phyloP scores from a whole-genome alignment of 2,797 vertebrate genomes.

The Crossoptilon crossoptilon region DNA sequence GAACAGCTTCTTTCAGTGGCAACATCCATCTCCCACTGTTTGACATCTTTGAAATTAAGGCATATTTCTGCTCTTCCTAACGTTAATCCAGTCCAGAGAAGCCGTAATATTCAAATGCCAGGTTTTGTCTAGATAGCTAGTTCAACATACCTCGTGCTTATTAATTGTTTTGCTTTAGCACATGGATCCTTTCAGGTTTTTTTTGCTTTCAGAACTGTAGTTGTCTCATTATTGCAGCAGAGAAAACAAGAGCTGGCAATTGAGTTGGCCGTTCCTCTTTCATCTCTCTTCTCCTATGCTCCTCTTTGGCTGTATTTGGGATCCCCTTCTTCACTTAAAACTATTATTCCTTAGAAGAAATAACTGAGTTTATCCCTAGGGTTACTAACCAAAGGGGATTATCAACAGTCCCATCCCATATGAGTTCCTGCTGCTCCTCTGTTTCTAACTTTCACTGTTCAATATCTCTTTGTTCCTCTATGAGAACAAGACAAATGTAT shows the following conservation, averaged over 20 bases:
- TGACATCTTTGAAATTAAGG: background rate
- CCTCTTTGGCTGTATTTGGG: background rate
- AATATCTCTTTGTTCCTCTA: conserved; percentile 48
- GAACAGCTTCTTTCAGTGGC: background rate
- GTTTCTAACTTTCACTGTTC: conserved; percentile 29
- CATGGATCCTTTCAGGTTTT: background rate
- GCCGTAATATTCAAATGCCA: background rate
- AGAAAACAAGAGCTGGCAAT: conserved; percentile 6
- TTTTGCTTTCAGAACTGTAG: background rate
- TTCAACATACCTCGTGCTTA: background rate
- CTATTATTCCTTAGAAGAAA: conserved; percentile 3
- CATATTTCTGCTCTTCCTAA: background rate
- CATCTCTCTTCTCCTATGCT: background rate
- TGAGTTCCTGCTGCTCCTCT: background rate
- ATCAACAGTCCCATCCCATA: conserved; percentile 16
- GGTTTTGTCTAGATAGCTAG: background rate
- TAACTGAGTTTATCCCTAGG: conserved; percentile 28
- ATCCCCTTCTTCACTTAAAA: conserved; percentile 31
- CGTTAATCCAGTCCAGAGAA: background rate
- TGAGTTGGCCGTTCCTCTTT: background rate
- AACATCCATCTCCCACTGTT: background rate
- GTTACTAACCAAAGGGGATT: conserved; percentile 53
- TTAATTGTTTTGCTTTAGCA: background rate
- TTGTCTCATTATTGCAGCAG: background rate
- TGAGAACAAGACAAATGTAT: background rate